Conservation (phyloP, 2,113 vertebrate genomes). For the Rana temporaria region DNA sequence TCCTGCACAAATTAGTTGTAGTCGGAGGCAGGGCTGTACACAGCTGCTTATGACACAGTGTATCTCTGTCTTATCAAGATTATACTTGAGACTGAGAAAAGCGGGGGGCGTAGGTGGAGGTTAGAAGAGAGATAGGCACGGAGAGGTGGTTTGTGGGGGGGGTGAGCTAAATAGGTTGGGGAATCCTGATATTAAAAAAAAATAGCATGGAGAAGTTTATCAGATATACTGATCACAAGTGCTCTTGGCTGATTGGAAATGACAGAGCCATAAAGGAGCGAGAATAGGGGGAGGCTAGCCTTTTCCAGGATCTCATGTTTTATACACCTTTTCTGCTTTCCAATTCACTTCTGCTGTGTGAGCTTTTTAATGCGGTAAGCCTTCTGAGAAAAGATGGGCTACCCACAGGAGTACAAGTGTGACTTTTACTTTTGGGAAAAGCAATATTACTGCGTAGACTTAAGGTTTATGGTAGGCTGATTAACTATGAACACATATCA, state of each 20-base stretch:
- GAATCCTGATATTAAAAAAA: constrained; percentile 72
- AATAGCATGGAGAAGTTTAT: constrained; percentile 80
- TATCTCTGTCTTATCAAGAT: constrained; percentile 75
- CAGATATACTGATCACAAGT: constrained; percentile 76
- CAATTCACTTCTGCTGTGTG: constrained; percentile 46
- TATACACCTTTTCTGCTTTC: constrained; percentile 64
- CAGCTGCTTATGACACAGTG: constrained; percentile 70
- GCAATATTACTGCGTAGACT: neutral
- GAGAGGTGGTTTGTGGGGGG: constrained; percentile 1
- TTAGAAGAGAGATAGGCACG: constrained; percentile 24
- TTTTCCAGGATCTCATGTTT: constrained; percentile 62
- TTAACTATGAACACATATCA: neutral
- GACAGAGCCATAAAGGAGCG: constrained; percentile 72
- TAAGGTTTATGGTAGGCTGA: neutral
- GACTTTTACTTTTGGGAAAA: neutral
- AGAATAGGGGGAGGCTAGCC: constrained; percentile 65
- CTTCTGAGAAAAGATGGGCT: neutral
- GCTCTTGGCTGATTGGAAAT: constrained; percentile 72
- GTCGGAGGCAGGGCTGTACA: constrained; percentile 70
- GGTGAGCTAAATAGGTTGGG: constrained; percentile 68
- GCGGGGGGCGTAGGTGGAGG: constrained; percentile 26
- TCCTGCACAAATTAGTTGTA: constrained; percentile 87
- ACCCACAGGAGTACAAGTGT: neutral
- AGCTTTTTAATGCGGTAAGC: neutral
- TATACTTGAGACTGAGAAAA: constrained; percentile 72